These are phyloP conservation scores for Netelia inedita DNA, from an alignment of 2,888 invertebrate genomes.

Conservation along the genomic window DNA sequence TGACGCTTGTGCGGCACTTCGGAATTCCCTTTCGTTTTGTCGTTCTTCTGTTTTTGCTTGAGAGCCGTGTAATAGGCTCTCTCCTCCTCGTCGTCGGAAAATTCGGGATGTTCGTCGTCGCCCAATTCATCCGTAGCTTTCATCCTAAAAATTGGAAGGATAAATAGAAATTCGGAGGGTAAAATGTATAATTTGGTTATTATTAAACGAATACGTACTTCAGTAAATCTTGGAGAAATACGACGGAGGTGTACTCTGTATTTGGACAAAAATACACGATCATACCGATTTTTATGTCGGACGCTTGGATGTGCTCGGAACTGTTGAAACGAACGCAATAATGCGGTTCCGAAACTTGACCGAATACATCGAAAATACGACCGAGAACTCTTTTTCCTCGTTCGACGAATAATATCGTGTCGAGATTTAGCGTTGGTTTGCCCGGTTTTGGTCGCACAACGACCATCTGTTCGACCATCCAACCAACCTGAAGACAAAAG, in stretches of 20 bases:
- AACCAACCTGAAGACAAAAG: conserved; percentile 82
- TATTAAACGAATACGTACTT: conserved; percentile 86
- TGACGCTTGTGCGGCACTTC: conserved; percentile 72
- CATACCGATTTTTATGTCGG: conserved; percentile 89
- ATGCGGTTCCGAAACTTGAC: conserved; percentile 93
- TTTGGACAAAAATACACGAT: conserved; percentile 94
- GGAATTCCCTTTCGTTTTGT: conserved; percentile 52
- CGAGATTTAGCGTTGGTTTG: conserved; percentile 93
- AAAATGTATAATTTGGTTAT: neutral
- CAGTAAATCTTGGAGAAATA: conserved; percentile 91
- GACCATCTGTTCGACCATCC: conserved; percentile 86
- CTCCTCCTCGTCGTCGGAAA: conserved; percentile 96
- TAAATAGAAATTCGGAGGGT: conserved; percentile 17
- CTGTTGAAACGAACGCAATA: conserved; percentile 97
- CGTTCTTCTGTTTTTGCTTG: conserved; percentile 73
- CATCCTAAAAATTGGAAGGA: conserved; percentile 85
- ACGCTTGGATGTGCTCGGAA: conserved; percentile 90
- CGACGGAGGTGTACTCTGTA: conserved; percentile 91
- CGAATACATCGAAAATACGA: conserved; percentile 96
- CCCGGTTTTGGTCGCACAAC: conserved; percentile 91
- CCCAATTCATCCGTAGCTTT: conserved; percentile 96
- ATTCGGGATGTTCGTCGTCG: conserved; percentile 95
- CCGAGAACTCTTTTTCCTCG: conserved; percentile 91
- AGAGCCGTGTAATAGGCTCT: conserved; percentile 82
- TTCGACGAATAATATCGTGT: conserved; percentile 94